phyloP scores from a whole-genome alignment of 2,888 invertebrate species.

The Chymomyza caudatula region DNA sequence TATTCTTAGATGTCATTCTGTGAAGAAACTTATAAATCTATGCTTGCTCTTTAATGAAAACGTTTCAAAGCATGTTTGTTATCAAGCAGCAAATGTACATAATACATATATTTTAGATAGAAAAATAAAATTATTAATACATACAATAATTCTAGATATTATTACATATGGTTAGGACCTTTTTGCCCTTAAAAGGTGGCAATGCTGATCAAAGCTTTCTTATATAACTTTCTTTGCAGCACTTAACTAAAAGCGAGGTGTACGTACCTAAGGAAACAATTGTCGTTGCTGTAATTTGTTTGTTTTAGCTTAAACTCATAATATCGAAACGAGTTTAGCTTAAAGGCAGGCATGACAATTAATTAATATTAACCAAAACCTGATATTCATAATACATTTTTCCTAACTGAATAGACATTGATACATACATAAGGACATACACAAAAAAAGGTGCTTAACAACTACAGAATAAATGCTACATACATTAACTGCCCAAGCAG shows the following conservation, averaged over 20 bases:
- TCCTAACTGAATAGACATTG: not conserved
- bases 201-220: not conserved
- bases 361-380: conserved; percentile 14
- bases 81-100: conserved; percentile 3
- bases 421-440: not conserved
- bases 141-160: conserved; percentile 17
- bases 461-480: not conserved
- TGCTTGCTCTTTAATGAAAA: too few relatives aligned
- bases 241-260: conserved; percentile 31
- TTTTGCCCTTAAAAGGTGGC: not conserved
- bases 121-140: conserved; percentile 47
- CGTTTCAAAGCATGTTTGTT: not conserved
- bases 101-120: conserved; percentile 33
- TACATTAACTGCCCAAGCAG: too few relatives aligned
- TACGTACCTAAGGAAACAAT: not conserved
- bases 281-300: not conserved
- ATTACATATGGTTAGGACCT: not conserved
- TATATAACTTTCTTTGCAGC: not conserved
- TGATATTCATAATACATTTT: conserved; percentile 24
- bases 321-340: not conserved
- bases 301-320: too few relatives aligned
- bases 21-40: too few relatives aligned
- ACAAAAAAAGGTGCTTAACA: not conserved
- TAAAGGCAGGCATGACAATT: not conserved
- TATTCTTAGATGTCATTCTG: too few relatives aligned